A percentile compares a stretch with the other conserved stretches of the same genome.
Evolutionary conservation across 1,140 invertebrate species (phyloP).

Genomic region (Drosophila saltans): DNA sequence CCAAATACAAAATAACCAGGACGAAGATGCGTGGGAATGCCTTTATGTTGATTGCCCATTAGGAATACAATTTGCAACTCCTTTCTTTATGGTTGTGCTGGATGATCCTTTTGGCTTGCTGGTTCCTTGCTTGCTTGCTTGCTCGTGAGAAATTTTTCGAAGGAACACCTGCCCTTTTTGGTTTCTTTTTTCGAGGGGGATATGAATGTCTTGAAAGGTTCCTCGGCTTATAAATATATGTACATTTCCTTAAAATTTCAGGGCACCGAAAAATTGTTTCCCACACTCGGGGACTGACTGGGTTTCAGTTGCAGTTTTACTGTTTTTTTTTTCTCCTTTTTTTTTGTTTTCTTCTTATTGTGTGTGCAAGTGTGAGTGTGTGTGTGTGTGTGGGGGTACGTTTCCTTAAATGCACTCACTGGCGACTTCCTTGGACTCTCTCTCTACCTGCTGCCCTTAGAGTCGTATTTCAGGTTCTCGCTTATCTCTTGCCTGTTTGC

Average conservation of each 20-base stretch:
- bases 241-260: conserved; percentile 79
- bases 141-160: conserved; percentile 82
- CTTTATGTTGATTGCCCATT: conserved; percentile 78
- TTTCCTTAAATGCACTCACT: conserved; percentile 60
- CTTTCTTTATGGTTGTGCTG: conserved; percentile 55
- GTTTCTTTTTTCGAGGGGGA: conserved; percentile 38
- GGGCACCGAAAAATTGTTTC: conserved; percentile 80
- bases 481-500: conserved; percentile 17
- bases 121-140: conserved; percentile 38
- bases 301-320: conserved; percentile 72
- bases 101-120: conserved; percentile 49
- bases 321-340: conserved; percentile 3
- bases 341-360: background rate
- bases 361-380: background rate
- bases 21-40: conserved; percentile 72
- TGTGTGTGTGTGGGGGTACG: conserved; percentile 54
- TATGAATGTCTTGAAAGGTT: conserved; percentile 57
- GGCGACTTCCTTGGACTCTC: conserved; percentile 42
- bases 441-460: conserved; percentile 64
- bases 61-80: conserved; percentile 80
- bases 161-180: conserved; percentile 79
- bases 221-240: conserved; percentile 4
- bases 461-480: conserved; percentile 77
- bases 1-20: conserved; percentile 37
- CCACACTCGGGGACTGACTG: conserved; percentile 69